Evolutionary conservation across 1,140 invertebrate genomes (phyloP), one percentile per base, ranked within the genome.

Genomic region (Phenacoccus solenopsis): DNA sequence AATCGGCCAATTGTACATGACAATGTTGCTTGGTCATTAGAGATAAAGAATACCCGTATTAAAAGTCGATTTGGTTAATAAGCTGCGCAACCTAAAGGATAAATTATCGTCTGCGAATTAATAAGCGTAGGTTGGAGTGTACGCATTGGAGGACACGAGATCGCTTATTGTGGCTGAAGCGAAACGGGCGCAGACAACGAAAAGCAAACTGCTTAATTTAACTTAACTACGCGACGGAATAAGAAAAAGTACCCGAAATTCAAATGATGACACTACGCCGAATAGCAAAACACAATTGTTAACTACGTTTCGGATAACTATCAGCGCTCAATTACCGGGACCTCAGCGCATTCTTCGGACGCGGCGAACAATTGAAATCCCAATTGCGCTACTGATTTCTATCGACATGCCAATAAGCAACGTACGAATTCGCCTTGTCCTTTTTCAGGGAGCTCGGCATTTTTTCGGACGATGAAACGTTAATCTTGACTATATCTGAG

Each of bases 31-130:
- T n/a, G n/a, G n/a, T n/a, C n/a, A n/a, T n/a, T n/a, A n/a, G n/a
- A n/a, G n/a, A n/a, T n/a, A n/a, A n/a, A n/a, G n/a, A n/a, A n/a
- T n/a, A n/a, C n/a, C n/a, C n/a, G n/a, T n/a, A n/a, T n/a, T n/a
- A n/a, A n/a, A n/a, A n/a, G n/a, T n/a, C n/a, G n/a, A 49, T 49
- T 49, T 49, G 38, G 38, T 49, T 49, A 49, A 49, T 49, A 49
- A 49, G 38, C 38, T 16, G 38, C 13, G 2, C 5, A n/a, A 49
- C 13, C 5, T 16, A 49, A 49, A 16, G 20, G 16, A 9, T 49
- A 49, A 49, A 49, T 49, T 16, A 49, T 10, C 20, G 16, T 49
- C 38, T 49, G 5, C 30, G 5, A 32, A 32, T 32, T 7, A 49
- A 49, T 49, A 49, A 16, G 38, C 3, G 16, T 49, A 49, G 5